Conservation (phyloP, 2,113 vertebrate species). For the Alligator mississippiensis region DNA sequence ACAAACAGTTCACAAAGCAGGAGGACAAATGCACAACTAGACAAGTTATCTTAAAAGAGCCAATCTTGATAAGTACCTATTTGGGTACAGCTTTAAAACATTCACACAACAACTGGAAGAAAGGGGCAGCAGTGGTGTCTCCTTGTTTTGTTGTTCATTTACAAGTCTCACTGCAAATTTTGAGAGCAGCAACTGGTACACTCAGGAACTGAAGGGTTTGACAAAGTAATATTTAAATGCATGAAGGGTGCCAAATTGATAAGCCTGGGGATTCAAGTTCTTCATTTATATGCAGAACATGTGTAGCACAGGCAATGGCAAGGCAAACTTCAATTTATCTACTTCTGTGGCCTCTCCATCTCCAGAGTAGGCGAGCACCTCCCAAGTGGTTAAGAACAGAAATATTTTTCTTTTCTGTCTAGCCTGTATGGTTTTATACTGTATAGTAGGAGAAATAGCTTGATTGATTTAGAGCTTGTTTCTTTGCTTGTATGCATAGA, state of each 20-base stretch:
- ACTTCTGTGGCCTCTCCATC: not conserved
- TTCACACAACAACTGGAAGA: not conserved
- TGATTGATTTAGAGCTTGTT: not conserved
- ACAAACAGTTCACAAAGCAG: not conserved
- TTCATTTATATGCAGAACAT: slow-evolving; percentile 47
- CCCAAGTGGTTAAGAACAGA: not conserved
- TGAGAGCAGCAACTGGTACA: not conserved
- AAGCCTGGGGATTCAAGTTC: not conserved
- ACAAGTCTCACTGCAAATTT: not conserved
- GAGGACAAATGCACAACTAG: not conserved
- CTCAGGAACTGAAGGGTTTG: not conserved
- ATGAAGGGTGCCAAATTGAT: not conserved
- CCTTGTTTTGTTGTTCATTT: not conserved
- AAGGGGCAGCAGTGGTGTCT: not conserved
- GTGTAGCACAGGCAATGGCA: not conserved
- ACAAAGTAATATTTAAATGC: slow-evolving; percentile 29
- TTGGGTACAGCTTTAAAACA: not conserved
- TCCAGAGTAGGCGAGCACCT: not conserved
- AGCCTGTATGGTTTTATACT: not conserved
- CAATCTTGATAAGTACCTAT: not conserved
- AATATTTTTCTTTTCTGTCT: slow-evolving; percentile 7
- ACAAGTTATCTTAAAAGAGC: not conserved
- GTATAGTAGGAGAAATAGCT: not conserved
- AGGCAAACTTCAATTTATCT: not conserved
- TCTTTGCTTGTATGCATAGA: not conserved